A percentile compares a stretch with the other conserved stretches of the same genome.
These are phyloP conservation scores for Ictalurus punctatus DNA, from an alignment of 2,113 vertebrate genomes.

Conservation along the genomic window DNA sequence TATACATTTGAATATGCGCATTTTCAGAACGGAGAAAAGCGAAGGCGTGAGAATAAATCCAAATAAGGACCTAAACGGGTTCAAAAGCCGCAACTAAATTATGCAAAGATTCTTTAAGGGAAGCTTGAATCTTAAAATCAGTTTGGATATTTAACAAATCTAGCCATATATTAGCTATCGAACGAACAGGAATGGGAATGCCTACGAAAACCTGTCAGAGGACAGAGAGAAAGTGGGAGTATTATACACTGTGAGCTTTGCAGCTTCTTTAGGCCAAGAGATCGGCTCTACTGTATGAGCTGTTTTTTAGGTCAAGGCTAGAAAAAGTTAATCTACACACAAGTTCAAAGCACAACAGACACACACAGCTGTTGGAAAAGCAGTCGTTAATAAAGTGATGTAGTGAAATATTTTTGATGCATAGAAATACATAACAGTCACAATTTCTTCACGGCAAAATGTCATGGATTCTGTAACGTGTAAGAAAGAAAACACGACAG, in stretches of 20 bases:
- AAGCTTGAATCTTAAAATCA: background rate
- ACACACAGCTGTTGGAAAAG: background rate
- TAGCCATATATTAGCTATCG: background rate
- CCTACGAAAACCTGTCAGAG: background rate
- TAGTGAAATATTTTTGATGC: background rate
- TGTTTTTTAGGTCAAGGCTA: slow-evolving; percentile 4
- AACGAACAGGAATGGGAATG: background rate
- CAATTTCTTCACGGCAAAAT: background rate
- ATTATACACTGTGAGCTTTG: slow-evolving; percentile 21
- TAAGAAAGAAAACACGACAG: background rate
- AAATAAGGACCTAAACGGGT: background rate
- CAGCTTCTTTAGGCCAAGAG: slow-evolving; percentile 24
- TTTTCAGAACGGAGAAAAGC: background rate
- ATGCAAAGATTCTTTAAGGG: background rate
- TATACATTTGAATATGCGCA: no score
- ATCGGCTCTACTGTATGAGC: background rate
- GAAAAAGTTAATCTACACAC: background rate
- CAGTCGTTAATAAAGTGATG: background rate
- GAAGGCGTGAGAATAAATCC: background rate
- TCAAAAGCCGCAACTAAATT: background rate
- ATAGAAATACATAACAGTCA: background rate
- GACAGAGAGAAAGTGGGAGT: background rate
- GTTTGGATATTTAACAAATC: background rate
- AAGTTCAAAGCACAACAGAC: background rate
- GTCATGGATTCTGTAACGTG: background rate